Base-by-base conservation (phyloP, 2,888 invertebrate species). In the Formica aserva region DNA sequence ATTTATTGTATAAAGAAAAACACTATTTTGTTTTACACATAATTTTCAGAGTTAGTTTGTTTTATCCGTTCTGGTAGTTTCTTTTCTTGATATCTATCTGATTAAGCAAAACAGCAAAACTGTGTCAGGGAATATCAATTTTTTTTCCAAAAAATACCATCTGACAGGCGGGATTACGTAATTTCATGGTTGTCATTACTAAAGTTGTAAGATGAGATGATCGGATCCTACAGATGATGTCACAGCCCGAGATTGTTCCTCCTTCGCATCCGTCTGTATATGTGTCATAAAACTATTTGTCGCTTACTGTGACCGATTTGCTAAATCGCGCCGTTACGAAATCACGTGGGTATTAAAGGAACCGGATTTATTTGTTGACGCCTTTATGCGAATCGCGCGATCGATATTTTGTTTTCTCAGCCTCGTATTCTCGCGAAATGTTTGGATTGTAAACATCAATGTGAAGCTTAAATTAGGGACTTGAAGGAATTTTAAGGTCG, bases 151-250 rank as follows among this genome's bases (percentile, higher is more conserved):
- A 65, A 77, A 57, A 57, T 45, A 69, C 4, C 78, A 86, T 82
- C 66, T 75, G 82, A 38, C 29, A 80, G 22, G n/a, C 18, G 41
- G 35, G 77, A 88, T 86, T 71, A 81, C 74, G 76, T 72, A 76
- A 81, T 80, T 80, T 60, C 6, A 74, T 65, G 52, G 48, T 18
- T 77, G 45, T 87, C 83, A 69, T 89, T 80, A 87, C 75, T 60
- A 66, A 86, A 77, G 76, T 82, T 67, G 75, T 87, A 81, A 85
- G 74, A 45, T 38, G 41, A 63, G 55, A 69, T 85, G 75, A 60
- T 82, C 72, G 22, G 76, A 82, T 84, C 71, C 57, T 81, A 74
- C 26, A 83, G 80, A 72, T 90, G 89, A 90, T 87, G 83, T 90
- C 89, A 89, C 65, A 75, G 62, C 9, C 60, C 32, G 62, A 83